Evolutionary conservation across 2,888 invertebrate species (phyloP), one percentile per base, ranked within the genome.

Genomic region (Chrysolina americana): DNA sequence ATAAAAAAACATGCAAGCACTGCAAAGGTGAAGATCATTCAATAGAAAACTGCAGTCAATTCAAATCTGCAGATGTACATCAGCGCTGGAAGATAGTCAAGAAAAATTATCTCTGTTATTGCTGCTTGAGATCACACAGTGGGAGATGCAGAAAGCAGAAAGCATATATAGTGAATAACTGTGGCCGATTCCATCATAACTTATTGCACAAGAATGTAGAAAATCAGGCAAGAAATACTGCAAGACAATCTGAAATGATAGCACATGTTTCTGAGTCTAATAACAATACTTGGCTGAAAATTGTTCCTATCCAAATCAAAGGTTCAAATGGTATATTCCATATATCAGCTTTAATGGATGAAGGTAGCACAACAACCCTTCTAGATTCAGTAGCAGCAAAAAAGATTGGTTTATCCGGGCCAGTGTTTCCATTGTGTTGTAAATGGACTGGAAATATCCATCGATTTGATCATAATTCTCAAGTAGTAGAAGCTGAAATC

Each of bases 401-500:
- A 17, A 19, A 53, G 15, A 53, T 53, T 17, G 53, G 53, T 53
- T 6, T 53, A 5, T 10, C 6, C 19, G 53, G 53, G 5, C 6
- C 53, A 10, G 21, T 56, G 10, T 56, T 17, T 21, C n/a, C 56
- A 19, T 15, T 28, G 28, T 28, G 44, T 15, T 44, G 44, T 15
- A 44, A 44, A 44, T 44, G 44, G 44, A 44, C 15, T 10, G 44
- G 44, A 44, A 15, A 6, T 11, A 56, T 56, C 13, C n/a, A 19
- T 17, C 17, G 56, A 17, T 56, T 15, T 17, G 13, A 56, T 56
- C 9, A 21, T 11, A 56, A 19, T 17, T 8, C 56, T n/a, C 56
- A 56, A 56, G 11, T 56, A 2, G n/a, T 56, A 15, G 56, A 56
- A 56, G n/a, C 56, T 19, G 19, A 56, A 56, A 56, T 56, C 10